Percentiles rank a stretch among this genome's conserved stretches.
Conservation (phyloP, 1,140 invertebrate species). For the Alviniconcha marisindica region DNA sequence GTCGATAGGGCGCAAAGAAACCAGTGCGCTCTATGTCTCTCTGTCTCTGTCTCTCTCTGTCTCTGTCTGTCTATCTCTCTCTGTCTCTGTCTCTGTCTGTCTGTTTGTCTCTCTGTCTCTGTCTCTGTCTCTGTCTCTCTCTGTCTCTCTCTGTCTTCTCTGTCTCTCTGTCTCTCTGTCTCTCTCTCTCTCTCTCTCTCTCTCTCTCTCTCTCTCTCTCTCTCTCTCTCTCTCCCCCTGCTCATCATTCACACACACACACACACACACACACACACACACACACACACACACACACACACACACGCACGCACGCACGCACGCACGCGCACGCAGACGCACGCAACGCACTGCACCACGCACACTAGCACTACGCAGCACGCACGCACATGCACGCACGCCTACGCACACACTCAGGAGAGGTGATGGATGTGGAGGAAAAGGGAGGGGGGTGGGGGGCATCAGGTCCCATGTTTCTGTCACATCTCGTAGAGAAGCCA, state of each 20-base stretch:
- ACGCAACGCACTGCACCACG: background rate
- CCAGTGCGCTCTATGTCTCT: too few species aligned
- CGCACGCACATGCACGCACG: background rate
- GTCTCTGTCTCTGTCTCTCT: background rate
- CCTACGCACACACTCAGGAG: background rate
- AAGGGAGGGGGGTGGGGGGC: too few species aligned
- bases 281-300: background rate
- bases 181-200: background rate
- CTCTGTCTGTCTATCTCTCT: too few species aligned
- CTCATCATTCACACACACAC: background rate
- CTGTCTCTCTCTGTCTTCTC: background rate
- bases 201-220: constrained; percentile 16
- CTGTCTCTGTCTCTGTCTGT: too few species aligned
- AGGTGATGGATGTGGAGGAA: background rate
- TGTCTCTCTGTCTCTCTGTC: background rate
- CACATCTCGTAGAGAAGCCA: background rate
- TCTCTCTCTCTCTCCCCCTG: background rate
- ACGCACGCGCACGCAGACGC: background rate
- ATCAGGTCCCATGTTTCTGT: too few species aligned
- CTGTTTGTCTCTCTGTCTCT: too few species aligned
- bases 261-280: background rate
- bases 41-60: too few species aligned
- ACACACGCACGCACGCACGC: background rate
- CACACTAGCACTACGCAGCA: background rate
- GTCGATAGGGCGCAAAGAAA: too few species aligned